These are phyloP conservation scores for Dexiosoma caninum DNA, from an alignment of 2,888 invertebrate genomes.

Conservation along the genomic window DNA sequence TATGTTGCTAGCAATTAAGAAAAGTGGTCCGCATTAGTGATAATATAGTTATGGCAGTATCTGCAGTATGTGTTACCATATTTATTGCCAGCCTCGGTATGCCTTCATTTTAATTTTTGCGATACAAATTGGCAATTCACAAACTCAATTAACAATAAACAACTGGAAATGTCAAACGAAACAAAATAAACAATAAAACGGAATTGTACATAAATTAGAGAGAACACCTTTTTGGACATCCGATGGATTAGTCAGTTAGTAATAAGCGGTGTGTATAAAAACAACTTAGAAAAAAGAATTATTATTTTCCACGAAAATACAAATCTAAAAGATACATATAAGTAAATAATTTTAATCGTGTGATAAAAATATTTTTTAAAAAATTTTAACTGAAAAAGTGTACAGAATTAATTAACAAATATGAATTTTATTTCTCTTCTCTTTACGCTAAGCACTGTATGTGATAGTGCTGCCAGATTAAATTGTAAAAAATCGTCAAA, in stretches of 20 bases:
- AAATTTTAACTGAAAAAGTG: background rate
- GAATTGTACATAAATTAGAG: background rate
- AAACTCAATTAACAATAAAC: background rate
- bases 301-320: background rate
- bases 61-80: no score
- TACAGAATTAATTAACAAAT: background rate
- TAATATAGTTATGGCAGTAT: no score
- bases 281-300: background rate
- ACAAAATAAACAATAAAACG: slow-evolving; percentile 17
- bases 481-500: no score
- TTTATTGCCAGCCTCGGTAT: no score
- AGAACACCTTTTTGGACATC: background rate
- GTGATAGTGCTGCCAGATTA: no score
- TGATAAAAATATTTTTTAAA: background rate
- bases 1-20: no score
- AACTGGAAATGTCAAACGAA: background rate
- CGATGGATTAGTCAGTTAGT: slow-evolving; percentile 44
- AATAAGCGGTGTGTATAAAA: slow-evolving; percentile 42
- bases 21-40: no score
- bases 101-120: no score
- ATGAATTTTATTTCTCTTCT: no score
- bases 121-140: slow-evolving; percentile 11
- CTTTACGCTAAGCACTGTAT: no score
- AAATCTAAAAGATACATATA: background rate
- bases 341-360: background rate